Base-by-base conservation (phyloP, 2,113 vertebrate species). In the Ascaphus truei region DNA sequence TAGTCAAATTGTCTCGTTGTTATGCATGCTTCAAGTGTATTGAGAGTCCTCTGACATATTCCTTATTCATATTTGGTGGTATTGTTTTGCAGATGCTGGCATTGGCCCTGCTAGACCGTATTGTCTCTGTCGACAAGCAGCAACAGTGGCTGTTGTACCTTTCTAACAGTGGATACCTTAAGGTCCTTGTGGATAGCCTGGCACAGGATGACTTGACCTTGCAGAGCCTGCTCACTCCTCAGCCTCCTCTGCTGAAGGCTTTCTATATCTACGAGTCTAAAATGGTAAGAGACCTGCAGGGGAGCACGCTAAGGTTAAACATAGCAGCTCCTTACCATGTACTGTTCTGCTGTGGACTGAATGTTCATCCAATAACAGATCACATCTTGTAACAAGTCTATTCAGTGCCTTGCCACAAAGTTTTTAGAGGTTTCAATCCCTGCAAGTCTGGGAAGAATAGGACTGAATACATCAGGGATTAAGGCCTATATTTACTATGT, bases 221-320 rank as follows among this genome's bases (percentile, higher is more conserved):
- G 22, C 96, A 98, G 88, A 92, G 84, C 62, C 81, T 98, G 33
- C 93, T 99, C 9, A 81, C 82, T 0, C 96, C 96, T 16, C 96
- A 98, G 71, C 92, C 95, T 0, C 96, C 96, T 1, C 79, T 95
- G 4, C 88, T 99, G 64, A 99, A 99, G 80, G 95, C 96, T 0
- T 83, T 99, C 15, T 99, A 98, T 76, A 96, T 96, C 58, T 98
- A 97, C 0, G 95, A 98, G 75, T 98, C 95, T 80, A 99, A 99
- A 86, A 98, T 99, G 95, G 96, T 97, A 87, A 90, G 75, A 27
- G n/a, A n/a, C n/a, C n/a, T n/a, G n/a, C n/a, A n/a, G n/a, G n/a
- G 5, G n/a, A 50, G 51, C 36, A 0, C 0, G 16, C 27, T 43
- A 37, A 68, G 22, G 43, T 34, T 31, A 37, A 8, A 7, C 39